Conservation (phyloP, 2,888 invertebrate species). For the Horisme vitalbata region DNA sequence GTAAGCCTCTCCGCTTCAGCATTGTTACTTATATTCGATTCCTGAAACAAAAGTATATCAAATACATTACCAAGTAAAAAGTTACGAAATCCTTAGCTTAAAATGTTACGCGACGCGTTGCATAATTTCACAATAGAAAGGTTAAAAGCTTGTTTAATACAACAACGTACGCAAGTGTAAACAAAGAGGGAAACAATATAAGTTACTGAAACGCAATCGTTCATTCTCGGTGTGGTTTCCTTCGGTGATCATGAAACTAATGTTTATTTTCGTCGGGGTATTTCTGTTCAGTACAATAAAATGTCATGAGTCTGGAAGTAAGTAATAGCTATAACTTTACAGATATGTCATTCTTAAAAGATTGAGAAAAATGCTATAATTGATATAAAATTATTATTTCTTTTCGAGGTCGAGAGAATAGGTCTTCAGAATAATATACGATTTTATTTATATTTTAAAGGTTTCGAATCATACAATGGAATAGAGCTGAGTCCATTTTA, state of each 20-base stretch:
- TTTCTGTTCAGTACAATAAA: conserved; percentile 38
- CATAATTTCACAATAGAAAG: conserved; percentile 23
- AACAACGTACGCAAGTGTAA: conserved; percentile 26
- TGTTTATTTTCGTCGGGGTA: conserved; percentile 21
- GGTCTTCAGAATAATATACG: background rate
- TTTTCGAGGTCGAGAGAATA: background rate
- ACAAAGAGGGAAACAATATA: conserved; percentile 27
- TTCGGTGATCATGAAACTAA: conserved; percentile 24
- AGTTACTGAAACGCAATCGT: conserved; percentile 17
- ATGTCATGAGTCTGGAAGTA: conserved; percentile 59
- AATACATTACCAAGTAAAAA: background rate
- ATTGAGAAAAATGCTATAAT: background rate
- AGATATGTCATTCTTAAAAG: background rate
- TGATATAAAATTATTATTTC: background rate
- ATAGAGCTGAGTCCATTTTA: conserved; percentile 62
- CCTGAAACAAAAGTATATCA: conserved; percentile 47
- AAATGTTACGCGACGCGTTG: conserved; percentile 9
- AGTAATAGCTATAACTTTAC: conserved; percentile 37
- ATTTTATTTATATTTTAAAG: conserved; percentile 9
- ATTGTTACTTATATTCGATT: conserved; percentile 76
- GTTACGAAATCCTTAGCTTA: conserved; percentile 5
- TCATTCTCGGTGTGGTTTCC: conserved; percentile 28
- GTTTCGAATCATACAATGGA: conserved; percentile 41
- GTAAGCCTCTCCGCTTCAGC: conserved; percentile 90
- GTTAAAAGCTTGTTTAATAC: conserved; percentile 27